Percentiles rank a stretch among this genome's conserved stretches.
Evolutionary conservation across 2,888 invertebrate genomes (phyloP).

Genomic region (Leucania comma): DNA sequence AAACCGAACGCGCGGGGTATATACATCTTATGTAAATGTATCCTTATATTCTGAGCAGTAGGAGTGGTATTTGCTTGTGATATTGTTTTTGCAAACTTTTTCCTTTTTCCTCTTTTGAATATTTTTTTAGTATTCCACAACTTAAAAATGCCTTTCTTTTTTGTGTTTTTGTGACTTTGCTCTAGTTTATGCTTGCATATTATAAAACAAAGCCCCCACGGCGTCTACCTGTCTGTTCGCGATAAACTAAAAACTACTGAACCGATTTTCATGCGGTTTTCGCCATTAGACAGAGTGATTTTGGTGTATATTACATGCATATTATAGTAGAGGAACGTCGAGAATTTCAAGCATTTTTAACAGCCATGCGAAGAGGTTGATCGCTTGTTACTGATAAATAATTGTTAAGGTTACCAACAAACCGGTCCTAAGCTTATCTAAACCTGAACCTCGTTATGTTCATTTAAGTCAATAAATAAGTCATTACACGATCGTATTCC

Average conservation of each 20-base stretch:
- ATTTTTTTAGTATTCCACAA: constrained; percentile 8
- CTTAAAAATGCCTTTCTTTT: background rate
- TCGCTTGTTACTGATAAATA: background rate
- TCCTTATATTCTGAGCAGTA: background rate
- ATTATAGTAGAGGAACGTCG: too few species aligned
- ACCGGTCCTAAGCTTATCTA: background rate
- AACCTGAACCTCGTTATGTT: constrained; percentile 13
- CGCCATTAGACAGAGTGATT: too few species aligned
- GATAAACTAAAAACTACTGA: too few species aligned
- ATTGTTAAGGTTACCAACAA: background rate
- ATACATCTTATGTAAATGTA: constrained; percentile 18
- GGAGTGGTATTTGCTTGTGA: constrained; percentile 13
- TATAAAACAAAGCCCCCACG: too few species aligned
- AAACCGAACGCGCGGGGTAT: background rate
- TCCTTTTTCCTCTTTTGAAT: constrained; percentile 8
- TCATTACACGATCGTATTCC: constrained; percentile 36
- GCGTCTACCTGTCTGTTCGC: too few species aligned
- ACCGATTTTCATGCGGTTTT: too few species aligned
- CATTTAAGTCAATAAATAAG: constrained; percentile 48
- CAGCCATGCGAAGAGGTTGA: background rate
- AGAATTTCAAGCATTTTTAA: too few species aligned
- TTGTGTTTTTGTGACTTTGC: background rate
- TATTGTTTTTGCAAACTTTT: background rate
- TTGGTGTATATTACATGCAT: too few species aligned
- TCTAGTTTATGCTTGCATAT: background rate